These are phyloP conservation scores for Acleris sparsana DNA, from an alignment of 2,888 invertebrate genomes.

Conservation along the genomic window DNA sequence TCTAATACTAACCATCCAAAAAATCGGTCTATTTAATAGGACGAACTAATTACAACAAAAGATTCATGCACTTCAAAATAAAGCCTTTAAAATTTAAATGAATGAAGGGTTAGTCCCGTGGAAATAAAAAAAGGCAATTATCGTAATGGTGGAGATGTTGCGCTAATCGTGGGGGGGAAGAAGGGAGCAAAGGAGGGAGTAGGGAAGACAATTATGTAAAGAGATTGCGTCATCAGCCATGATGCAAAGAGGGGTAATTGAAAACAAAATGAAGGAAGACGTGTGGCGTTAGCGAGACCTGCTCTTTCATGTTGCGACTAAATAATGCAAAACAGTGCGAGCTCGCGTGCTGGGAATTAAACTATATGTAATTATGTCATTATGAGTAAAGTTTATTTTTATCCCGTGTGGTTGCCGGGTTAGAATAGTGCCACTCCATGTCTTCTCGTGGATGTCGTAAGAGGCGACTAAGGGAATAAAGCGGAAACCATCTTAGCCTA, in stretches of 20 bases:
- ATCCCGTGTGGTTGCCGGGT: no score
- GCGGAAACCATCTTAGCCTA: no score
- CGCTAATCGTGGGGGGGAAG: constrained; percentile 35
- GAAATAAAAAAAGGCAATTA: constrained; percentile 61
- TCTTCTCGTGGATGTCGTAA: no score
- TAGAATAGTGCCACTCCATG: no score
- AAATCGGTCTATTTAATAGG: neutral
- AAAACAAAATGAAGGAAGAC: constrained; percentile 28
- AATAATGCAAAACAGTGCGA: no score
- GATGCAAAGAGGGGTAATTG: constrained; percentile 23
- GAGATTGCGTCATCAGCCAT: constrained; percentile 44
- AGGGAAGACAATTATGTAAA: constrained; percentile 50
- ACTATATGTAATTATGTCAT: no score
- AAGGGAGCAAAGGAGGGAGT: constrained; percentile 42
- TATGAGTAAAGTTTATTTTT: no score
- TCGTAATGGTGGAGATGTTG: constrained; percentile 53
- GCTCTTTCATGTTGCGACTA: neutral
- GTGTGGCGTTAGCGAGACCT: constrained; percentile 1
- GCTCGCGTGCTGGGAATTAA: no score
- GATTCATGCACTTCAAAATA: constrained; percentile 44
- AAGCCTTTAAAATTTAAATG: constrained; percentile 60
- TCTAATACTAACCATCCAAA: no score
- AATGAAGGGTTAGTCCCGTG: constrained; percentile 55
- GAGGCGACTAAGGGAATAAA: no score
- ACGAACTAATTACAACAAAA: constrained; percentile 4